Percentiles rank a stretch among this genome's conserved stretches.
Conservation (phyloP, 2,888 invertebrate species). For the Diabrotica balteata region DNA sequence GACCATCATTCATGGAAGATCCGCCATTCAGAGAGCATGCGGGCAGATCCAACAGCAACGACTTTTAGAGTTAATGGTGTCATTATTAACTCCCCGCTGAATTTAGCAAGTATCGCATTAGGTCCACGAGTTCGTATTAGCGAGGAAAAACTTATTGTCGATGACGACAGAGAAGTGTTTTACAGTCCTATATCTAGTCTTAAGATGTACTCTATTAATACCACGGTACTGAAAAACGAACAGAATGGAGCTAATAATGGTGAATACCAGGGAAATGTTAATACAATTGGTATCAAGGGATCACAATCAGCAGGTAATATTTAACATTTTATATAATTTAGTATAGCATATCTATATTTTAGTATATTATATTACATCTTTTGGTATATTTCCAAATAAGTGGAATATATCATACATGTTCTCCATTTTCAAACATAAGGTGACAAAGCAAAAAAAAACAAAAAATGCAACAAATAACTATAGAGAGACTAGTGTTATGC, state of each 20-base stretch:
- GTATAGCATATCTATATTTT: too few species aligned
- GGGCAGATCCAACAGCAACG: conserved; percentile 66
- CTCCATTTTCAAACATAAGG: too few species aligned
- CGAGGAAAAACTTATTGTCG: conserved; percentile 42
- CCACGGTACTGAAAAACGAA: conserved; percentile 67
- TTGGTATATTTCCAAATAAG: too few species aligned
- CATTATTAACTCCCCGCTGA: conserved; percentile 65
- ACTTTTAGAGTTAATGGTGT: conserved; percentile 69
- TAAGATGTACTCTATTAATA: conserved; percentile 71
- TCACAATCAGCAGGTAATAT: conserved; percentile 35
- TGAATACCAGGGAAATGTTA: conserved; percentile 60
- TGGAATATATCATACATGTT: too few species aligned
- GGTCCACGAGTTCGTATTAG: conserved; percentile 62
- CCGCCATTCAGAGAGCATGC: conserved; percentile 70
- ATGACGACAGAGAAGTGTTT: conserved; percentile 62
- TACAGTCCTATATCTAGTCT: conserved; percentile 75
- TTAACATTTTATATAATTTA: too few species aligned
- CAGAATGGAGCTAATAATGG: conserved; percentile 54
- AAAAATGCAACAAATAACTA: too few species aligned
- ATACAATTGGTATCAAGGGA: conserved; percentile 63
- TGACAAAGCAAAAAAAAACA: too few species aligned
- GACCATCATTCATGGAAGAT: conserved; percentile 76
- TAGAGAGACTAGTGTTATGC: too few species aligned
- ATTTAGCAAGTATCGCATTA: conserved; percentile 76
- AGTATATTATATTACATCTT: too few species aligned